Percentiles rank a stretch among this genome's conserved stretches.
phyloP scores from a whole-genome alignment of 2,888 invertebrate species.

The Hydrotaea diabolus region DNA sequence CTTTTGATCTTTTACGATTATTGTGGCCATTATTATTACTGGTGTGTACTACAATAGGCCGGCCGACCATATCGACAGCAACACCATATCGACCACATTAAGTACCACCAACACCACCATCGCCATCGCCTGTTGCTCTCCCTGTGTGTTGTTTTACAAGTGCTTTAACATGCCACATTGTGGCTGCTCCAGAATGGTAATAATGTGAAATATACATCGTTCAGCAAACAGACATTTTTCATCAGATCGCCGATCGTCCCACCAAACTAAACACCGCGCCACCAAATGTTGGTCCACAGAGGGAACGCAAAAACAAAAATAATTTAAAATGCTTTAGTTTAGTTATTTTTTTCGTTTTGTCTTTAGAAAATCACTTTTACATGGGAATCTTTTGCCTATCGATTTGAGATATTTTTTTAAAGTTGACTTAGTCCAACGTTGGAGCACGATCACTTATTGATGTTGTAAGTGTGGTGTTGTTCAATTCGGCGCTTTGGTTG shows the following conservation, averaged over 20 bases:
- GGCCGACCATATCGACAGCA: neutral
- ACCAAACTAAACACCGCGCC: neutral
- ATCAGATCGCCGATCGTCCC: neutral
- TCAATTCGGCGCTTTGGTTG: neutral
- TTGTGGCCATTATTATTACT: conserved; percentile 64
- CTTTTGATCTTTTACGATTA: conserved; percentile 76
- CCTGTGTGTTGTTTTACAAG: conserved; percentile 53
- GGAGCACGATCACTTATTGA: neutral
- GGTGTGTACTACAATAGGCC: neutral
- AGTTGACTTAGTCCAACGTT: neutral
- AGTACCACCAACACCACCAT: conserved; percentile 7
- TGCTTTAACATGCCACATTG: conserved; percentile 34
- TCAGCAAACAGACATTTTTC: conserved; percentile 35
- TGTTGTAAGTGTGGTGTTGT: conserved; percentile 27
- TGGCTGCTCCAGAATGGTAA: conserved; percentile 57
- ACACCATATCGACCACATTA: conserved; percentile 3
- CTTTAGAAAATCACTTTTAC: neutral
- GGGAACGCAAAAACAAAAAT: conserved; percentile 12
- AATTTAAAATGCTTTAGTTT: conserved; percentile 37
- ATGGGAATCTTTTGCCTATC: conserved; percentile 4
- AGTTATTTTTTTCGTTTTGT: neutral
- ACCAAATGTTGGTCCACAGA: neutral
- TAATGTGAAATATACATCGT: conserved; percentile 55
- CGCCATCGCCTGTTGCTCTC: conserved; percentile 36
- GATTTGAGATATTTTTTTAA: neutral